Evolutionary conservation across 2,888 invertebrate genomes (phyloP).

Genomic region (Coelinius sp.): DNA sequence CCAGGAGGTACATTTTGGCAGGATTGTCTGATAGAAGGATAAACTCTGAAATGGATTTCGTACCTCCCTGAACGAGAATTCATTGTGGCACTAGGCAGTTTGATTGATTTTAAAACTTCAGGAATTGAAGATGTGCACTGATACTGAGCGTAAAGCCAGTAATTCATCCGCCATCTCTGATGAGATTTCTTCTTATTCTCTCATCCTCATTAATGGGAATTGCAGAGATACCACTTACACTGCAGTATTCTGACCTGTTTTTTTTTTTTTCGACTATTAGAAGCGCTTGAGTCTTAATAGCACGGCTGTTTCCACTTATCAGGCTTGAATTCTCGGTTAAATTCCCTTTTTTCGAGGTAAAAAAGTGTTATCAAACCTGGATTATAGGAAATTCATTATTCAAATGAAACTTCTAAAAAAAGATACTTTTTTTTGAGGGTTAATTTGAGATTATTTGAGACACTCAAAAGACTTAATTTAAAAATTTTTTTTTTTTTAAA

Average conservation of each 20-base stretch:
- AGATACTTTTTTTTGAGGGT: too few species aligned
- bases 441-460: too few species aligned
- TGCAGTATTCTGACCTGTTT: neutral
- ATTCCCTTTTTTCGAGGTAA: neutral
- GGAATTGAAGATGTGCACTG: neutral
- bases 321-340: neutral
- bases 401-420: too few species aligned
- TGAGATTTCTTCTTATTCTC: neutral
- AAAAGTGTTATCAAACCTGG: neutral
- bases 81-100: neutral
- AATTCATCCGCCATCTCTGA: neutral
- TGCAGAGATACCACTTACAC: neutral
- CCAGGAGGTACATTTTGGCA: neutral
- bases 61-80: neutral
- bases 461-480: too few species aligned
- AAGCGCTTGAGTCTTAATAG: neutral
- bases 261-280: neutral
- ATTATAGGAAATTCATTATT: neutral
- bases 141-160: neutral
- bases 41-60: neutral
- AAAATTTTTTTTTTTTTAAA: too few species aligned
- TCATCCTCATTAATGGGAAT: neutral
- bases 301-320: slow-evolving; percentile 8
- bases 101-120: slow-evolving; percentile 18
- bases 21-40: neutral